These are phyloP conservation scores for Craterocephalus amniculus DNA, from an alignment of 2,797 vertebrate genomes.

Conservation along the genomic window DNA sequence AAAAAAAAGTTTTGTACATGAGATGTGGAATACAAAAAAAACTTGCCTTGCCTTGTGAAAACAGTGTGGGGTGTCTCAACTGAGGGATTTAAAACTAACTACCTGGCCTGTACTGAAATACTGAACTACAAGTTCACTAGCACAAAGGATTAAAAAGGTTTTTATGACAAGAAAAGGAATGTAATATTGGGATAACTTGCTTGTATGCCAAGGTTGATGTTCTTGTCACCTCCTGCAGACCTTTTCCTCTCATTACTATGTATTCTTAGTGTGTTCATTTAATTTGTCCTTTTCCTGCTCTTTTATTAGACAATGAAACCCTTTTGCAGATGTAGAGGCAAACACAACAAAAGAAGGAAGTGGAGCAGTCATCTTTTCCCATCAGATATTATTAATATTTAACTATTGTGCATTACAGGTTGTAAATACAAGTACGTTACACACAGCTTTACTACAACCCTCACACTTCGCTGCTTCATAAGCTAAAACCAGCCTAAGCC, in stretches of 20 bases:
- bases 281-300: neutral
- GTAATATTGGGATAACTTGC: neutral
- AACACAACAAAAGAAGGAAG: neutral
- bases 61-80: neutral
- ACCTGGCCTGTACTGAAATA: neutral
- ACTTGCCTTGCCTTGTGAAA: no score
- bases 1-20: neutral
- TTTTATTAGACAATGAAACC: neutral
- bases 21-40: no score
- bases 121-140: neutral
- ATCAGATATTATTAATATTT: conserved; percentile 38
- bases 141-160: neutral
- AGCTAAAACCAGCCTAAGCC: conserved; percentile 41
- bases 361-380: conserved; percentile 7
- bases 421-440: conserved; percentile 42
- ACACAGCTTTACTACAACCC: conserved; percentile 30
- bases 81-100: neutral
- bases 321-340: neutral
- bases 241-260: neutral
- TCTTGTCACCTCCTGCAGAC: neutral
- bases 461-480: conserved; percentile 26
- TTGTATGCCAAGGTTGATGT: neutral
- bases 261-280: neutral
- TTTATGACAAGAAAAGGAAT: no score
- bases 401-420: conserved; percentile 32